Percentiles rank a stretch among this genome's conserved stretches.
phyloP scores from a whole-genome alignment of 2,113 vertebrate genomes.

The Regulus satrapa region DNA sequence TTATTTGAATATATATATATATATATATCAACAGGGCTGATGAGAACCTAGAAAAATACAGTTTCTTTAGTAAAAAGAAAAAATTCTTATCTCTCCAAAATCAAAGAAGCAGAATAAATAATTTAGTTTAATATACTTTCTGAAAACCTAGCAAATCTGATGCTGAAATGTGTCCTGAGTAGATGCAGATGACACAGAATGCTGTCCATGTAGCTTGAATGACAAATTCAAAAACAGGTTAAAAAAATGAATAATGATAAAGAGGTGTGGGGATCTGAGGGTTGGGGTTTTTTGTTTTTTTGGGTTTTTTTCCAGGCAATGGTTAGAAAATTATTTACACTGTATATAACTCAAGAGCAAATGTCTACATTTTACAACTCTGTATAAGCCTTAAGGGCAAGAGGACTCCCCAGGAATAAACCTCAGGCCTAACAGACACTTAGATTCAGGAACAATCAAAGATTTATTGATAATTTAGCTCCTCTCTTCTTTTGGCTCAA shows the following conservation, averaged over 20 bases:
- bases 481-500: neutral
- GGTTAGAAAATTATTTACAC: neutral
- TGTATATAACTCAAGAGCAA: neutral
- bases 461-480: neutral
- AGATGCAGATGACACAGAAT: neutral
- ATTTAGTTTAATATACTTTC: neutral
- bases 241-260: neutral
- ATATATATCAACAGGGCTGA: neutral
- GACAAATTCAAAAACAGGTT: neutral
- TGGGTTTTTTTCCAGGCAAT: neutral
- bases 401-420: neutral
- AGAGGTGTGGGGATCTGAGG: neutral
- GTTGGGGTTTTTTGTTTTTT: too few species aligned
- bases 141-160: neutral
- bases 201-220: neutral
- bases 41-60: neutral
- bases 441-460: neutral
- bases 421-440: neutral
- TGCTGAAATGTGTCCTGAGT: neutral
- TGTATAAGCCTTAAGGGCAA: neutral
- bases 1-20: neutral
- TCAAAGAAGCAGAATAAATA: neutral
- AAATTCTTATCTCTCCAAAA: neutral
- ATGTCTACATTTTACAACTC: neutral
- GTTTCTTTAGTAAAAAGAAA: neutral